Evolutionary conservation across 2,113 vertebrate genomes (phyloP).

Genomic region (Nycticebus coucang): DNA sequence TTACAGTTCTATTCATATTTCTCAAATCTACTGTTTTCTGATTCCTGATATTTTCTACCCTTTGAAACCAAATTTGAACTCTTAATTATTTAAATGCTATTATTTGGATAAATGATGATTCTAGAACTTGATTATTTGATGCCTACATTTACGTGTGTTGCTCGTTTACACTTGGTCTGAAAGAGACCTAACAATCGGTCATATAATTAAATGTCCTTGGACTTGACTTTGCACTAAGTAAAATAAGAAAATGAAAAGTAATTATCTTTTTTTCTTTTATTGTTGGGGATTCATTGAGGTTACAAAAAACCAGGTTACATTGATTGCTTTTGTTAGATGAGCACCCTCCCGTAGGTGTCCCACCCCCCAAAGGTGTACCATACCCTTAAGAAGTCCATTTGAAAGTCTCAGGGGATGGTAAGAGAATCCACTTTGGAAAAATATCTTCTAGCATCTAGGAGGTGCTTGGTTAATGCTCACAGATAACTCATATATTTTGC

Average conservation of each 20-base stretch:
- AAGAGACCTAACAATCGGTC: not conserved
- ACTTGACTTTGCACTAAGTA: conserved; percentile 52
- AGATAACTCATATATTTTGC: not conserved
- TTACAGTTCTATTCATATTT: not conserved
- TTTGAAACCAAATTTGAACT: conserved; percentile 25
- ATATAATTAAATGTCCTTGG: conserved; percentile 28
- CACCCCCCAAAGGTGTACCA: too few relatives aligned
- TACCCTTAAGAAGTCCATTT: not conserved
- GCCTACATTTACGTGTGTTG: not conserved
- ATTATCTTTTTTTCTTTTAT: not conserved
- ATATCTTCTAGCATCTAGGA: not conserved
- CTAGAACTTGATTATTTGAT: not conserved
- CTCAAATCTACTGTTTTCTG: not conserved
- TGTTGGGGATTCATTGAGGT: too few relatives aligned
- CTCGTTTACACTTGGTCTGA: not conserved
- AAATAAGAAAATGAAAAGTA: conserved; percentile 38
- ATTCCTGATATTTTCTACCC: not conserved
- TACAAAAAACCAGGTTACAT: too few relatives aligned
- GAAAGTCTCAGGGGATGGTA: conserved; percentile 20
- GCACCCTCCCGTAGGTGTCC: too few relatives aligned
- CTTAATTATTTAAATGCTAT: not conserved
- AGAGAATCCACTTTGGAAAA: conserved; percentile 8
- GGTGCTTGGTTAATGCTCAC: not conserved
- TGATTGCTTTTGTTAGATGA: too few relatives aligned
- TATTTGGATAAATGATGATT: conserved; percentile 14